Conservation (phyloP, 2,113 vertebrate species). For the Oncorhynchus kisutch region DNA sequence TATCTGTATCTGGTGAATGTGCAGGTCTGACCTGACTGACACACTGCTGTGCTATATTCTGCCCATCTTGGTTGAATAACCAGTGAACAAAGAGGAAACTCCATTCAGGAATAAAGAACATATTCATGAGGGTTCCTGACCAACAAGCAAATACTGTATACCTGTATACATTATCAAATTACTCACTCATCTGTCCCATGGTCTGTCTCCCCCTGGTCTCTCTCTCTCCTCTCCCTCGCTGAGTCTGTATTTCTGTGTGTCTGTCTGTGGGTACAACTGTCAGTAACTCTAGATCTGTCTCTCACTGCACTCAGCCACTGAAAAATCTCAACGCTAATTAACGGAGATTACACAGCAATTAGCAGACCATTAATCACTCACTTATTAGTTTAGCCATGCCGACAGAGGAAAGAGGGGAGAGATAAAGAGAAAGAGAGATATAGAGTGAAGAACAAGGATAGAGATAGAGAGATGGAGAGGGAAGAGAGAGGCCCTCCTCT, state of each 20-base stretch:
- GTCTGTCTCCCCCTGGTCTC: not conserved
- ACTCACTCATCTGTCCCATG: constrained; percentile 29
- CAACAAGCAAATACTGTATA: constrained; percentile 22
- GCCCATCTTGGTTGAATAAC: not conserved
- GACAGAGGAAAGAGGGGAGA: constrained; percentile 13
- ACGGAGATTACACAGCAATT: constrained; percentile 76
- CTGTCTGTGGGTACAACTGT: constrained; percentile 23
- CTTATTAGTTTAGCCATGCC: constrained; percentile 75
- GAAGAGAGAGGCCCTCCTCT: constrained; percentile 38
- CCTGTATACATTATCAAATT: constrained; percentile 28
- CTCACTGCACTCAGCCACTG: constrained; percentile 57
- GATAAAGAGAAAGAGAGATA: not conserved
- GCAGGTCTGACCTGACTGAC: not conserved
- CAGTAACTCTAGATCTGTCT: constrained; percentile 53
- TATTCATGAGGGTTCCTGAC: not conserved
- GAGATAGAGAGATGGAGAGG: not conserved
- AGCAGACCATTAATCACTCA: constrained; percentile 75
- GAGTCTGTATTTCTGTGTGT: constrained; percentile 7
- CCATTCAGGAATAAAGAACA: not conserved
- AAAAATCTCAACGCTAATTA: constrained; percentile 73
- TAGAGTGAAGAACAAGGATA: not conserved
- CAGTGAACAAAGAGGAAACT: not conserved
- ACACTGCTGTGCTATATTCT: not conserved
- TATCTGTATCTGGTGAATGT: not conserved
- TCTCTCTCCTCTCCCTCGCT: no score